A percentile compares a stretch with the other conserved stretches of the same genome.
Conservation (phyloP, 2,888 invertebrate genomes). For the Podabrus alpinus region DNA sequence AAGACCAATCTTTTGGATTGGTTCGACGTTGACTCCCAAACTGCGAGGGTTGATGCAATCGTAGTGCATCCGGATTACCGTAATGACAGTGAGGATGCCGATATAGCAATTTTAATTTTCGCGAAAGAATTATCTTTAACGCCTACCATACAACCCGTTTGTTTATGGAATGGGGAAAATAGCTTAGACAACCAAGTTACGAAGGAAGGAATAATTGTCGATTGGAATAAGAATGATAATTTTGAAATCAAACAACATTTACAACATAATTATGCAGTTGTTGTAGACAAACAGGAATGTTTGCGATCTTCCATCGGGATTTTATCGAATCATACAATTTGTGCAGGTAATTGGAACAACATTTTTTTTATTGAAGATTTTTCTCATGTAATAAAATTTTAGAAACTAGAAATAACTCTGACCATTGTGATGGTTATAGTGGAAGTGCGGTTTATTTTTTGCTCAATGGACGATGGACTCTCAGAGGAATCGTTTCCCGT, state of each 20-base stretch:
- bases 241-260: neutral
- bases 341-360: neutral
- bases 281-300: neutral
- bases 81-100: slow-evolving; percentile 54
- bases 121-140: neutral
- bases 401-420: neutral
- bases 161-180: neutral
- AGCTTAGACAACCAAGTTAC: neutral
- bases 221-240: neutral
- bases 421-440: neutral
- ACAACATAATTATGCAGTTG: neutral
- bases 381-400: neutral
- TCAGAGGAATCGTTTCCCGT: slow-evolving; percentile 59
- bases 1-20: slow-evolving; percentile 44
- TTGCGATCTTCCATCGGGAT: neutral
- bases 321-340: neutral
- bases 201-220: neutral
- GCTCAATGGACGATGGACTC: slow-evolving; percentile 55
- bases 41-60: slow-evolving; percentile 53
- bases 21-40: slow-evolving; percentile 41
- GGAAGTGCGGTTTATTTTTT: slow-evolving; percentile 23
- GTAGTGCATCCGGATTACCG: slow-evolving; percentile 64
- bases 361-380: neutral
- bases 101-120: neutral
- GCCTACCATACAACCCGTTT: neutral